Percentiles rank a stretch among this genome's conserved stretches.
Evolutionary conservation across 2,797 vertebrate genomes (phyloP).

Genomic region (Gallinago solitaria): DNA sequence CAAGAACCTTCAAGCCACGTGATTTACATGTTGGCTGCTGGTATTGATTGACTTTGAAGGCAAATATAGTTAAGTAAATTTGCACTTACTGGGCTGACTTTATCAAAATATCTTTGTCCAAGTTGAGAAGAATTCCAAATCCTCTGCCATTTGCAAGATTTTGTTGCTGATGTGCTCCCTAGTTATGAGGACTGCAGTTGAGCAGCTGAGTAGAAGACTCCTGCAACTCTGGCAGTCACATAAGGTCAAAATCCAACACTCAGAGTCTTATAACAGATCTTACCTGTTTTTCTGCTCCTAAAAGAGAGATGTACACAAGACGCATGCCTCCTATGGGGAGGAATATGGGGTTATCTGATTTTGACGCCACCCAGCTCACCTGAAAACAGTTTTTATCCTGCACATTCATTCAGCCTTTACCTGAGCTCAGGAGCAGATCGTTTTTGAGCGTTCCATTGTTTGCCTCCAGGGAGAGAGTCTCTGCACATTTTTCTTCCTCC

Average conservation of each 20-base stretch:
- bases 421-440: slow-evolving; percentile 31
- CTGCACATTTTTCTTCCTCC: slow-evolving; percentile 80
- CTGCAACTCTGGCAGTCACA: not conserved
- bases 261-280: not conserved
- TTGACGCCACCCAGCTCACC: not conserved
- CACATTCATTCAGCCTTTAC: slow-evolving; percentile 27
- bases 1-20: rapidly evolving
- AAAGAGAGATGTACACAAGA: not conserved
- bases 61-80: not conserved
- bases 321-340: not conserved
- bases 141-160: not conserved
- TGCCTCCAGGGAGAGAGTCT: slow-evolving; percentile 63
- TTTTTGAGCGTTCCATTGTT: slow-evolving; percentile 43
- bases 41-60: not conserved
- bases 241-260: not conserved
- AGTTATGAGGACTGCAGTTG: not conserved
- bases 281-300: not conserved
- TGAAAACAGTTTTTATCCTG: not conserved
- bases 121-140: not conserved
- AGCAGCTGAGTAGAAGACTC: not conserved
- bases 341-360: not conserved
- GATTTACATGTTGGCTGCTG: not conserved
- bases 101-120: not conserved
- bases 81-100: not conserved
- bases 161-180: not conserved